Base-by-base conservation (phyloP, 2,113 vertebrate genomes). In the Sciurus niger region DNA sequence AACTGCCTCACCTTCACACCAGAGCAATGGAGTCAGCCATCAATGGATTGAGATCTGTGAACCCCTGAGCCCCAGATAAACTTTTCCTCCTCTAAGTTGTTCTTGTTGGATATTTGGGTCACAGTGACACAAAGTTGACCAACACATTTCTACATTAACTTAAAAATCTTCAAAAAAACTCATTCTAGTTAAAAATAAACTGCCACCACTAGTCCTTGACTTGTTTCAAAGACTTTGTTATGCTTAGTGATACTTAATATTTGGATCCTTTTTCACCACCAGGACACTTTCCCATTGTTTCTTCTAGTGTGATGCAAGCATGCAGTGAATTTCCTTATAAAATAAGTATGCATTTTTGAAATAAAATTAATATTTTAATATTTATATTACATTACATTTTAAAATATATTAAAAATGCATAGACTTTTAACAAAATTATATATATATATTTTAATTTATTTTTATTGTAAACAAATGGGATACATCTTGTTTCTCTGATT, bases 101-200 rank as follows among this genome's bases (percentile, higher is more conserved):
- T 63, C 24, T 28, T 63, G 60, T 28, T 63, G 24, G 8, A 3
- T 25, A 63, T 63, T 63, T 63, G 22, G 9, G 60, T 28, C 60
- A 24, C 24, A 63, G 60, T 58, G 20, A 58, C 55, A 58, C 55
- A 58, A 58, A 58, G 55, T 63, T 63, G 60, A 63, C 60, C 25
- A 18, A 51, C 30, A n/a, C 34, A 83, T 25, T 58, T 86, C 67
- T 32, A 20, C 7, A 94, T 65, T 85, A 90, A 82, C 77, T 60
- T 73, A 77, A 88, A 92, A 82, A 12, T 84, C 46, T 48, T 9
- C 82, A 28, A 65, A 94, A 40, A 88, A 87, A 58, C 25, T 74
- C 14, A 79, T 72, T 48, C 73, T 80, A 89, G 78, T 34, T 84
- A 43, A 87, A 77, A 20, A 53, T 77, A 37, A n/a, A 65, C 46